Base-by-base conservation (phyloP, 2,888 invertebrate genomes). In the Amitus sp. region DNA sequence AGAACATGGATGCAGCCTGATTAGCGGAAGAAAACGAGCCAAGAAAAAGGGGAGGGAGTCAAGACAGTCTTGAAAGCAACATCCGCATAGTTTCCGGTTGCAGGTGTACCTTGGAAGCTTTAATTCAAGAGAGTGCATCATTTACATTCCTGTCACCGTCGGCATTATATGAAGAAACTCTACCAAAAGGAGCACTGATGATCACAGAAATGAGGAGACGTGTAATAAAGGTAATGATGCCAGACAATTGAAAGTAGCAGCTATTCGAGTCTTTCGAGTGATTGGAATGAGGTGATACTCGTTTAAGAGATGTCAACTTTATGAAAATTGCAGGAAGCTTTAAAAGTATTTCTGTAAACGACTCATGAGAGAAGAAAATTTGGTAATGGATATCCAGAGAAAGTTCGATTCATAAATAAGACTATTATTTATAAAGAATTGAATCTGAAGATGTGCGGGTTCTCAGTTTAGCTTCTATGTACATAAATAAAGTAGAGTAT, bases 111-210 rank as follows among this genome's bases (percentile, higher is more conserved):
- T 57, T 58, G 68, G 73, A 72, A 71, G 69, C 75, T 79, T 79
- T 77, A 80, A 80, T 80, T 80, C 73, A 69, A 62, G 69, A 77
- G 75, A 80, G 79, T 80, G 80, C 79, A 78, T 76, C 77, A 76
- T 79, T 79, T 80, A 77, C 78, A 78, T 79, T 70, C 67, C 59
- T 58, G 61, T 64, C 55, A 23, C 30, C 47, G 58, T 52, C 57
- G 50, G 48, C 60, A 53, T 43, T 45, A 49, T 50, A 37, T 47
- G 45, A 57, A 37, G 51, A 40, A 42, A 3, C 19, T 42, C 9
- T n/a, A 54, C 49, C 50, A 53, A 51, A 55, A 48, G 58, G 47
- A 58, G 55, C 58, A 47, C 51, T 50, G 51, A 51, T 55, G 54
- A 45, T 40, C 54, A 34, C 50, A 50, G 47, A 58, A 57, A 62